phyloP scores from a whole-genome alignment of 2,797 vertebrate species.

The Artibeus jamaicensis region DNA sequence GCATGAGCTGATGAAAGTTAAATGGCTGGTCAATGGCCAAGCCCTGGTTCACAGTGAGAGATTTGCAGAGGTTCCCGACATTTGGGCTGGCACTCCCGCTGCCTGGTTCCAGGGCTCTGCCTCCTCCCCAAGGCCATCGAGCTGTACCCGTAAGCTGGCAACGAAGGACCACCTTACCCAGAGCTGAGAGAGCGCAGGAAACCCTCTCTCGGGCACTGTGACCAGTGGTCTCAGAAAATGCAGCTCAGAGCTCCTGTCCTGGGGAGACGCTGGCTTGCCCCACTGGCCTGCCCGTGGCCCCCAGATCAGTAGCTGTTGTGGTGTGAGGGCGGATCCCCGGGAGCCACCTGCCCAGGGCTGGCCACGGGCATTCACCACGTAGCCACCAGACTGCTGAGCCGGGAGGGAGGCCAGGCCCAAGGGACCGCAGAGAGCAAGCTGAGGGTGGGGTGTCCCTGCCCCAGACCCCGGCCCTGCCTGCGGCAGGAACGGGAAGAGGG shows the following conservation, averaged over 20 bases:
- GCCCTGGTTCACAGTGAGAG: too few relatives aligned
- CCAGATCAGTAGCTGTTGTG: too few relatives aligned
- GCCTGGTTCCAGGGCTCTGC: neutral
- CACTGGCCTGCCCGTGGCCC: accelerated
- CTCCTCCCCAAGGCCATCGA: neutral
- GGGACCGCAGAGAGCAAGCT: neutral
- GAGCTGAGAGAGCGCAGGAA: accelerated
- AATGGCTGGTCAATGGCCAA: neutral
- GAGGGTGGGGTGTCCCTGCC: neutral
- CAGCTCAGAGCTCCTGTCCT: neutral
- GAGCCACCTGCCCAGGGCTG: neutral
- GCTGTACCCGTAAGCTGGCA: accelerated
- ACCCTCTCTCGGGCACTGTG: accelerated
- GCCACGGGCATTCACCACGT: accelerated
- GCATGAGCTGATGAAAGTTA: neutral
- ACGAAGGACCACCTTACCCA: neutral
- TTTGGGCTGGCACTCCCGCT: neutral
- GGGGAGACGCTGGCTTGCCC: accelerated
- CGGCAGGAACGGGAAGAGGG: accelerated
- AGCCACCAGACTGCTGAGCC: neutral
- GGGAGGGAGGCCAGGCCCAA: neutral
- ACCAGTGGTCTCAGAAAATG: neutral
- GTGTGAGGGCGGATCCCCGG: too few relatives aligned
- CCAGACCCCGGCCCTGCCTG: accelerated
- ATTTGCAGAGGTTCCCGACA: too few relatives aligned